A percentile compares a stretch with the other conserved stretches of the same genome.
Evolutionary conservation across 2,888 invertebrate species (phyloP).

Genomic region (Antheraea assamensis): DNA sequence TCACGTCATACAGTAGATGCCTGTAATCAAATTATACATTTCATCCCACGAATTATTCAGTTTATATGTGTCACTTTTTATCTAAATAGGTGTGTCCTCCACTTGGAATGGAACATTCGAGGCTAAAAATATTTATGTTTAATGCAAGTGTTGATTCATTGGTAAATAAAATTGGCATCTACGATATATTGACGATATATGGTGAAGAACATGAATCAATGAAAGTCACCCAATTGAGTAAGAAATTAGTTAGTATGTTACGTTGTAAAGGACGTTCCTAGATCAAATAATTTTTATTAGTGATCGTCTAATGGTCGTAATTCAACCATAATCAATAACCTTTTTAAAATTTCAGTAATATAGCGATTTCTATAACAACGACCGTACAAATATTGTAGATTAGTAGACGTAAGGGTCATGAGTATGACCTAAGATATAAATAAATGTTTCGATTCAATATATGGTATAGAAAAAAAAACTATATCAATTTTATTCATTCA

Average conservation of each 20-base stretch:
- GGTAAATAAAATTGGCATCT: slow-evolving; percentile 5
- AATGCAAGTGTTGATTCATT: slow-evolving; percentile 16
- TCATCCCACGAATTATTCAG: background rate
- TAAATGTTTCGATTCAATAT: no score
- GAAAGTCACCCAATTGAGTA: background rate
- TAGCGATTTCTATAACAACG: no score
- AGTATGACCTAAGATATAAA: no score
- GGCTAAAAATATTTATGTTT: slow-evolving; percentile 30
- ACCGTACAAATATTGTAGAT: no score
- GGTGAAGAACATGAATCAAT: background rate
- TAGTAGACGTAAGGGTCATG: no score
- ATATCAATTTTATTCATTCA: no score
- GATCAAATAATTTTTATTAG: no score
- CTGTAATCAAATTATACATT: background rate
- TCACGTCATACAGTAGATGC: background rate
- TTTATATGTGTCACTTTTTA: slow-evolving; percentile 18
- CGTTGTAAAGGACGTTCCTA: no score
- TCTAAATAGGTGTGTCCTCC: slow-evolving; percentile 21
- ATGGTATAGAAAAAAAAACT: no score
- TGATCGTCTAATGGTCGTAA: no score
- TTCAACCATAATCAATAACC: no score
- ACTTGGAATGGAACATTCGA: slow-evolving; percentile 26
- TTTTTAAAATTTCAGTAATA: no score
- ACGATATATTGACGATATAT: background rate
- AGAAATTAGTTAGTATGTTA: background rate